These are phyloP conservation scores for Pan troglodytes DNA, from an alignment of 2,113 vertebrate species.

Conservation along the genomic window DNA sequence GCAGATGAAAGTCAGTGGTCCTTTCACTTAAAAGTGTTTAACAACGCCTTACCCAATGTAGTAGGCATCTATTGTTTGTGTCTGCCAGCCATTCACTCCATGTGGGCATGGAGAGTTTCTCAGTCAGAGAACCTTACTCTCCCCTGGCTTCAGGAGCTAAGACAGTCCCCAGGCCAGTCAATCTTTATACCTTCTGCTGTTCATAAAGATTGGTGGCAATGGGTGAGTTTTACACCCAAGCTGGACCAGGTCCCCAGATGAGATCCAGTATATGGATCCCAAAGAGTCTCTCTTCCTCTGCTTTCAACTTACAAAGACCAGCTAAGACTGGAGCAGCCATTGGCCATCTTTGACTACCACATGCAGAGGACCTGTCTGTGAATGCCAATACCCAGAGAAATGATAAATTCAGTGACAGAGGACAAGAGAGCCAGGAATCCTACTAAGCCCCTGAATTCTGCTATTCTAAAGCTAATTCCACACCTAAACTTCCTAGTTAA, in stretches of 20 bases:
- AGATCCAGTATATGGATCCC: background rate
- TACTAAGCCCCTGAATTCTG: background rate
- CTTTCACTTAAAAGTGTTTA: slow-evolving; percentile 16
- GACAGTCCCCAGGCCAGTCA: background rate
- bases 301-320: background rate
- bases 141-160: background rate
- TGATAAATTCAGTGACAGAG: background rate
- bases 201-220: background rate
- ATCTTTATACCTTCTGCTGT: background rate
- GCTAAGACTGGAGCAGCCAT: background rate
- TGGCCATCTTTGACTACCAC: background rate
- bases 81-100: background rate
- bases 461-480: background rate
- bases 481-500: background rate
- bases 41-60: background rate
- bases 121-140: background rate
- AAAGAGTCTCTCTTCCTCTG: background rate
- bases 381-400: background rate
- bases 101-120: background rate
- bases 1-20: background rate
- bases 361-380: background rate
- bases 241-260: background rate
- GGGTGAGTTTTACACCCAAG: background rate
- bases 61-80: background rate
- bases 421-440: background rate